These are phyloP conservation scores for Numenius phaeopus DNA, from an alignment of 2,797 vertebrate species.

Conservation along the genomic window DNA sequence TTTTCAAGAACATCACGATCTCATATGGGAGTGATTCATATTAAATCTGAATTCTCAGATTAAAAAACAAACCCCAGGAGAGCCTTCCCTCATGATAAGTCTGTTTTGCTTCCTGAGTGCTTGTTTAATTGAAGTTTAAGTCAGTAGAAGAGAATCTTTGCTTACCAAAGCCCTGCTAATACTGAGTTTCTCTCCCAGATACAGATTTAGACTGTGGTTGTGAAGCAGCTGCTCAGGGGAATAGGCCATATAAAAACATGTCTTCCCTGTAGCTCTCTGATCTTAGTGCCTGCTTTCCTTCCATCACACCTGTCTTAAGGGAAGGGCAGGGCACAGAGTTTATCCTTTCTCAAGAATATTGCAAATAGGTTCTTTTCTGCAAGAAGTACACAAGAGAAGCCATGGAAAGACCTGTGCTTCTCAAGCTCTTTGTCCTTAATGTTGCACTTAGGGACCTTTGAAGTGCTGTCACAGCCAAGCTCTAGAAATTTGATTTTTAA, in stretches of 20 bases:
- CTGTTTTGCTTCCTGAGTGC: not conserved
- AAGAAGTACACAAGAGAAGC: not conserved
- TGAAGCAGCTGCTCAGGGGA: not conserved
- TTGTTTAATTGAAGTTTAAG: constrained; percentile 29
- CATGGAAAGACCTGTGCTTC: not conserved
- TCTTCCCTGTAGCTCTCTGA: not conserved
- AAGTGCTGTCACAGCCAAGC: not conserved
- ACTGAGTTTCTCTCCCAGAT: not conserved
- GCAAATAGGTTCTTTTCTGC: not conserved
- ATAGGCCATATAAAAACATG: not conserved
- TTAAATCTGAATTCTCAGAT: constrained; percentile 11
- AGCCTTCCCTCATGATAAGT: not conserved
- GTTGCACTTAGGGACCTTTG: not conserved
- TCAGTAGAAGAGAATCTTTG: not conserved
- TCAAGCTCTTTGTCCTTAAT: not conserved
- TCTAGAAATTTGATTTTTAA: not conserved
- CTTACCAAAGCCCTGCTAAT: not conserved
- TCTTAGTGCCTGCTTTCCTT: not conserved
- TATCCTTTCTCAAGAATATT: not conserved
- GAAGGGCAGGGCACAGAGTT: not conserved
- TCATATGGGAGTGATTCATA: not conserved
- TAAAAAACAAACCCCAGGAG: constrained; percentile 12
- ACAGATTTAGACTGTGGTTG: not conserved
- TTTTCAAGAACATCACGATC: not conserved
- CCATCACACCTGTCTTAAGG: not conserved